Base-by-base conservation (phyloP, 64 coral and sea anemone species). In the Trachythela sp. region DNA sequence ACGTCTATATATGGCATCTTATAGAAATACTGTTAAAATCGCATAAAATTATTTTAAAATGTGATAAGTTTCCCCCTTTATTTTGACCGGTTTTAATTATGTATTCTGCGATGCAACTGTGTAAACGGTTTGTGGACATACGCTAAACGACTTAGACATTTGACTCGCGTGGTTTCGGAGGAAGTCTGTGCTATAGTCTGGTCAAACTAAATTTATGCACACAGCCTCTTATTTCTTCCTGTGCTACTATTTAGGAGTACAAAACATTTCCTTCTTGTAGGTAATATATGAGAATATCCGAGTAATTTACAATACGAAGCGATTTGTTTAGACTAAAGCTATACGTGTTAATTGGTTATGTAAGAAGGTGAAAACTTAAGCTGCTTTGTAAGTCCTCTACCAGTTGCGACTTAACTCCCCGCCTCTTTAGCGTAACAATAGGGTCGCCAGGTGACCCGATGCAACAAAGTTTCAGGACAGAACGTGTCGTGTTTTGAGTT, bases 311-410 rank as follows among this genome's bases (percentile, higher is more conserved):
- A 80, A 80, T 80, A 8, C 30, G 37, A 37, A 35, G 75, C 33
- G 37, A 39, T 80, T 80, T 80, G 75, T 80, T 80, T 80, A 22
- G 37, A 80, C 20, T 80, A 37, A 13, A 80, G 30, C 75, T 36
- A 30, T 80, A 80, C 37, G 75, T 80, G 75, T 80, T 80, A 80
- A 80, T 80, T 80, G 75, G 75, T 80, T 80, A 37, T 30, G 37
- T 39, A 39, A 80, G 33, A 64, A 30, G 75, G 75, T 80, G 31
- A 80, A 80, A 80, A 80, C 37, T 35, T 80, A 36, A 80, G 75
- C 75, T 80, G 31, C 33, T 80, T 34, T 80, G 75, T 80, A 80
- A 80, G 35, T 80, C 75, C 37, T 64, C 20, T 64, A 64, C 24
- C 22, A 64, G 56, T 64, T 64, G 56, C 56, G 56, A 64, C 13